Conservation (phyloP, 2,797 vertebrate genomes). For the Rhabdophis nuchalis region DNA sequence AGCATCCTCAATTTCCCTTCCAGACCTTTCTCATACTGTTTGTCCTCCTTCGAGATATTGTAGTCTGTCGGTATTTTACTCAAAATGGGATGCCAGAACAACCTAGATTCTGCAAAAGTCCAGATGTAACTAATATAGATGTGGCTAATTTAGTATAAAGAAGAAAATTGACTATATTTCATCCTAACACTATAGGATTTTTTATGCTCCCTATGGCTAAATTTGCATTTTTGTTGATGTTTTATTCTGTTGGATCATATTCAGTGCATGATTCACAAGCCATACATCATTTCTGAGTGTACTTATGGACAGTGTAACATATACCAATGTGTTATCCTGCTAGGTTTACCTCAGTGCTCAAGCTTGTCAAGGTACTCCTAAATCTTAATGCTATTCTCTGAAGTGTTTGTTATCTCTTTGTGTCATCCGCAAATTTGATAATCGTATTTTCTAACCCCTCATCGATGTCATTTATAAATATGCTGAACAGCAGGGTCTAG, state of each 20-base stretch:
- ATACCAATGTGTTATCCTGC: neutral
- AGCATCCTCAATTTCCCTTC: neutral
- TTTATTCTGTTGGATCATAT: neutral
- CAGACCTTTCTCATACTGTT: neutral
- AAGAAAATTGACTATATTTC: neutral
- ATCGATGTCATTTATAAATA: neutral
- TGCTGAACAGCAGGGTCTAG: neutral
- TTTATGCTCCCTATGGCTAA: neutral
- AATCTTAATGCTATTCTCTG: neutral
- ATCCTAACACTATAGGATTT: neutral
- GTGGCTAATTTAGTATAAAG: neutral
- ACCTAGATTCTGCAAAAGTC: neutral
- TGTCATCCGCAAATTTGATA: neutral
- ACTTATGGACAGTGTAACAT: neutral
- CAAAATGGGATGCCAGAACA: neutral
- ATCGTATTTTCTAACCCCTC: neutral
- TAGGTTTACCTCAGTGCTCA: neutral
- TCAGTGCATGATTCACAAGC: neutral
- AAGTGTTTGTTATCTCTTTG: neutral
- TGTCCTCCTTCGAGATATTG: neutral
- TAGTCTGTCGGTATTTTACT: neutral
- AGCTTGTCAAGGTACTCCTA: neutral
- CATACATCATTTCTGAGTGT: neutral
- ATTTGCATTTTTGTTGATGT: neutral
- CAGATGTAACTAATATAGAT: neutral